Evolutionary conservation across 2,888 invertebrate species (phyloP).

Genomic region (Cheilosia urbana): DNA sequence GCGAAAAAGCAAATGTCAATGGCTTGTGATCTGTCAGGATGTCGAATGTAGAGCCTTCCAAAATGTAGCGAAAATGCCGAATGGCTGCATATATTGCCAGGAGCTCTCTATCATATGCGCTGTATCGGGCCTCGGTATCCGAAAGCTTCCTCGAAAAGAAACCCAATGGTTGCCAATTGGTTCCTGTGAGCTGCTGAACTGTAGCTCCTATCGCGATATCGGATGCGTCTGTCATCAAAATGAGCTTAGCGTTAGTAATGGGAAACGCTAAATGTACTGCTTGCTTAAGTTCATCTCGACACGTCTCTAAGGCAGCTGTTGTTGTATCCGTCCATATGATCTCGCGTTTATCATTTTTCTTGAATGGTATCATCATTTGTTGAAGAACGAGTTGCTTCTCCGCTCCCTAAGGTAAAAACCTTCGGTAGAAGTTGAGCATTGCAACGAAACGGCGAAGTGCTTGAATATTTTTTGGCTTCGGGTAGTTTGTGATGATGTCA

Average conservation of each 20-base stretch:
- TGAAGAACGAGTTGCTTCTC: conserved; percentile 1
- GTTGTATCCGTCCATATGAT: neutral
- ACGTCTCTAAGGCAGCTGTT: neutral
- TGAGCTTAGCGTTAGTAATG: neutral
- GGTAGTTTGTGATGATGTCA: neutral
- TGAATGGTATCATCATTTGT: conserved; percentile 1
- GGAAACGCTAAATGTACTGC: neutral
- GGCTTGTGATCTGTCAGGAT: neutral
- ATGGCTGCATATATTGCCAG: neutral
- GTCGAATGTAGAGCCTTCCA: too few relatives aligned
- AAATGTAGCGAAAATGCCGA: too few relatives aligned
- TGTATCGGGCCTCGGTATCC: neutral
- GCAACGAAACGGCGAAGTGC: conserved; percentile 1
- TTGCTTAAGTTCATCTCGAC: neutral
- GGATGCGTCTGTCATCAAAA: neutral
- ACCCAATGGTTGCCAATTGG: conserved; percentile 2
- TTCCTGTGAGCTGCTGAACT: neutral
- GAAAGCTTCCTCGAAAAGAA: neutral
- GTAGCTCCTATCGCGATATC: neutral
- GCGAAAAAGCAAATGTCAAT: neutral
- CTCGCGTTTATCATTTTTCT: neutral
- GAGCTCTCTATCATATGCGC: neutral
- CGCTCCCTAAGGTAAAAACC: neutral
- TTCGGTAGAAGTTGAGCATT: conserved; percentile 2
- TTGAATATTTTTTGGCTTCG: neutral